Conservation (phyloP, 1,140 invertebrate species). For the Meloidogyne exigua region DNA sequence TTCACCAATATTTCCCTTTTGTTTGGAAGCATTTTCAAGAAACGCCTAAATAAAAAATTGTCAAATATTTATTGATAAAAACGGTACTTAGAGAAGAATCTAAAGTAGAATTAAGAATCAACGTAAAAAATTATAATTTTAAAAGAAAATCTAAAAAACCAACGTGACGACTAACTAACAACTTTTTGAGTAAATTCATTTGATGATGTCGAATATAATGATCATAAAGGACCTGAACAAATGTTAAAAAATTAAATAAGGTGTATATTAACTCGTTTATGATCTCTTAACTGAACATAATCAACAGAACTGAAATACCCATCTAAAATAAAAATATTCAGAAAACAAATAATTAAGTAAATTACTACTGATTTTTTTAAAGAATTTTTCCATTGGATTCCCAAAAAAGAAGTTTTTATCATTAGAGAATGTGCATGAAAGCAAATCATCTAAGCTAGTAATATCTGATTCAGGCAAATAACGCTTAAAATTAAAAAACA, state of each 20-base stretch:
- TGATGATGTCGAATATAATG: slow-evolving; percentile 44
- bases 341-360: not conserved
- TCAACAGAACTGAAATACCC: slow-evolving; percentile 37
- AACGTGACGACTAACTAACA: slow-evolving; percentile 33
- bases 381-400: slow-evolving; percentile 39
- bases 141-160: not conserved
- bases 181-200: slow-evolving; percentile 40
- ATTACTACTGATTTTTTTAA: slow-evolving; percentile 32
- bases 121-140: too few relatives aligned
- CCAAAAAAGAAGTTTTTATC: slow-evolving; percentile 39
- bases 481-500: slow-evolving; percentile 19
- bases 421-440: slow-evolving; percentile 28
- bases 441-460: slow-evolving; percentile 19
- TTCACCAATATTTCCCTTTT: not conserved
- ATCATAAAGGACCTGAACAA: slow-evolving; percentile 32
- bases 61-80: too few relatives aligned
- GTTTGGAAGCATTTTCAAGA: not conserved
- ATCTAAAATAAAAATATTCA: slow-evolving; percentile 25
- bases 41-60: not conserved
- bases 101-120: not conserved
- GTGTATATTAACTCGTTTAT: slow-evolving; percentile 13
- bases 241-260: not conserved
- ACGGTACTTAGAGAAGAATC: too few relatives aligned
- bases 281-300: slow-evolving; percentile 36
- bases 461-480: slow-evolving; percentile 19